These are phyloP conservation scores for Elgaria multicarinata DNA, from an alignment of 2,113 vertebrate genomes.

Conservation along the genomic window DNA sequence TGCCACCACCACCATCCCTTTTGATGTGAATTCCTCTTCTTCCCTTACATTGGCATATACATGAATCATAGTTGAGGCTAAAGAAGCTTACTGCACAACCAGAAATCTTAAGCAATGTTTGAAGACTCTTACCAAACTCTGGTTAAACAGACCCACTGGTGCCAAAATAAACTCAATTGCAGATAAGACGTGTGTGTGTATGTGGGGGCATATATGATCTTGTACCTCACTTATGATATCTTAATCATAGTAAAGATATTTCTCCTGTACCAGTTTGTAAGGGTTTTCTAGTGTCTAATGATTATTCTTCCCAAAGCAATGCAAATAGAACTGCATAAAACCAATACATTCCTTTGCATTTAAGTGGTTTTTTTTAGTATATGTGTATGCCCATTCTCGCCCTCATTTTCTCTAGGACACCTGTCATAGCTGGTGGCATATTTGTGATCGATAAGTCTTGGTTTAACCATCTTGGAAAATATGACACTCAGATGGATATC, in stretches of 20 bases:
- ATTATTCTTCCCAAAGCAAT: not conserved
- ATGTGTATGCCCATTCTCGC: not conserved
- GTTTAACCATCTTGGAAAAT: conserved; percentile 98
- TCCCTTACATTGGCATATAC: not conserved
- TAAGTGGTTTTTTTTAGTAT: not conserved
- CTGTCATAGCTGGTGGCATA: conserved; percentile 97
- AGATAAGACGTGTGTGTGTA: not conserved
- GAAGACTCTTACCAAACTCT: not conserved
- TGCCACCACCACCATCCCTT: not conserved
- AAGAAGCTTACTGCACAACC: not conserved
- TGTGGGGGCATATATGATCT: not conserved
- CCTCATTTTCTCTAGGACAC: conserved; percentile 83
- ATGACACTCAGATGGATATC: conserved; percentile 99
- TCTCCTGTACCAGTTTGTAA: not conserved
- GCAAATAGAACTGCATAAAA: not conserved
- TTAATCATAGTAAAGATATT: not conserved
- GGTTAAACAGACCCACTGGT: not conserved
- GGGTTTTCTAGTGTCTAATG: not conserved
- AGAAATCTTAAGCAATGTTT: not conserved
- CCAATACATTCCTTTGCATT: conserved; percentile 16
- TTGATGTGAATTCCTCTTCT: not conserved
- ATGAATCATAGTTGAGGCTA: not conserved
- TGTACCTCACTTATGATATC: not conserved
- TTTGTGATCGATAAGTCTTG: conserved; percentile 97
- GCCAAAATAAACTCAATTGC: not conserved